Base-by-base conservation (phyloP, 2,113 vertebrate genomes). In the Pangasianodon hypophthalmus region DNA sequence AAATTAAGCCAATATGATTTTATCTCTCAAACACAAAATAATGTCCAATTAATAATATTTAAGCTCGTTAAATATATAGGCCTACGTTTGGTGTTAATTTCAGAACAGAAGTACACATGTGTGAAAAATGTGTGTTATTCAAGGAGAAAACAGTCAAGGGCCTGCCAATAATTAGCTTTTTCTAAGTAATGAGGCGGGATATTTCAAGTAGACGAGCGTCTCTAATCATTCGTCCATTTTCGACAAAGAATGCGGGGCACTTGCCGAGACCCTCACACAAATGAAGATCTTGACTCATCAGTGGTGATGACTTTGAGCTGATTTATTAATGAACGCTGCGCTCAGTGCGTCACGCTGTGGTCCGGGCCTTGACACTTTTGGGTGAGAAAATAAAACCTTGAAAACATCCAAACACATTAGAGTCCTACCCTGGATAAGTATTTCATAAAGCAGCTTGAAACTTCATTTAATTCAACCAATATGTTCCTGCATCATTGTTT, bases 261-360 rank as follows among this genome's bases (percentile, higher is more conserved):
- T 90, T 90, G 77, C 24, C 7, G 37, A 86, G 75, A 50, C 82
- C 37, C 87, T 88, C 60, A 60, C 16, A 29, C 87, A 86, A 44
- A 86, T 90, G 79, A 90, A 90, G 86, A 52, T 86, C 80, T 71
- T 7, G 86, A 83, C 67, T 91, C 77, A 88, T 91, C 80, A 89
- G 79, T 26, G 46, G 18, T 69, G 75, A 86, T 82, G 89, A 82
- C 73, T 46, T 64, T 24, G 73, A 86, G 84, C 75, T 48, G 84
- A 79, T 84, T 48, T 82, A 52, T 62, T 90, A 86, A 90, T 86
- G 75, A 90, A 56, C 50, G 16, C 4, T 24, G 29, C 1, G 73
- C 48, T 64, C 29, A 11, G 37, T 19, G 54, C 6, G 26, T 88
- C 91, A 91, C 87, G 60, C 54, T 26, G 83, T 77, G 29, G n/a